phyloP scores from a whole-genome alignment of 2,113 vertebrate genomes.

The Phoxinus phoxinus region DNA sequence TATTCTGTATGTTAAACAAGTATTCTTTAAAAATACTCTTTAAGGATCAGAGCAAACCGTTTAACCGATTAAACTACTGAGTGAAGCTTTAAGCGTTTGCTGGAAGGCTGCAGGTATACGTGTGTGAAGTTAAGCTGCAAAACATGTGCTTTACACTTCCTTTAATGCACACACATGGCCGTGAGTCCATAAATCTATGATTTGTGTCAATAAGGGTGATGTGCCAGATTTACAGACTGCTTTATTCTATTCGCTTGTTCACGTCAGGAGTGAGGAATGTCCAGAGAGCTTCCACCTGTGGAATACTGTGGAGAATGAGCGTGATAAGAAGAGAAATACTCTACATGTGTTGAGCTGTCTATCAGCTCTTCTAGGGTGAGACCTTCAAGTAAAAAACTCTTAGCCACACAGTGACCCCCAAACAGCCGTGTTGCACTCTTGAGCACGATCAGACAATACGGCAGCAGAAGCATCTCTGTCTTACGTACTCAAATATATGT shows the following conservation, averaged over 20 bases:
- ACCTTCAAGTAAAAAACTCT: background rate
- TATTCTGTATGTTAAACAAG: constrained; percentile 47
- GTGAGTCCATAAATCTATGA: constrained; percentile 45
- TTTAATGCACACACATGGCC: constrained; percentile 49
- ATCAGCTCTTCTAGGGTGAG: background rate
- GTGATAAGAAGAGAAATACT: constrained; percentile 37
- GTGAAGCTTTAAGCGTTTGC: constrained; percentile 30
- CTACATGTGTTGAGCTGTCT: constrained; percentile 50
- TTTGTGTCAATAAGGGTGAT: constrained; percentile 53
- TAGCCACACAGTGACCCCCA: constrained; percentile 43
- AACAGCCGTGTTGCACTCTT: constrained; percentile 38
- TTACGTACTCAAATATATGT: constrained; percentile 25
- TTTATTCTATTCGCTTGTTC: constrained; percentile 55
- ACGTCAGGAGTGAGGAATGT: constrained; percentile 51
- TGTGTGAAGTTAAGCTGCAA: constrained; percentile 39
- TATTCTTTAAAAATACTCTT: constrained; percentile 12
- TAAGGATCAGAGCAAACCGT: background rate
- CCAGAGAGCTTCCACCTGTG: constrained; percentile 54
- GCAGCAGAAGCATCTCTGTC: background rate
- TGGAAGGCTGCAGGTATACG: constrained; percentile 31
- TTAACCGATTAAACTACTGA: background rate
- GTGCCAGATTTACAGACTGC: constrained; percentile 45
- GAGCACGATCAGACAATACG: constrained; percentile 28
- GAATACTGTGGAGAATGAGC: constrained; percentile 54
- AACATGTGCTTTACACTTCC: constrained; percentile 56